Percentiles rank a stretch among this genome's conserved stretches.
Conservation (phyloP, 92 coral and sea anemone species). For the Phenganax subtilis region DNA sequence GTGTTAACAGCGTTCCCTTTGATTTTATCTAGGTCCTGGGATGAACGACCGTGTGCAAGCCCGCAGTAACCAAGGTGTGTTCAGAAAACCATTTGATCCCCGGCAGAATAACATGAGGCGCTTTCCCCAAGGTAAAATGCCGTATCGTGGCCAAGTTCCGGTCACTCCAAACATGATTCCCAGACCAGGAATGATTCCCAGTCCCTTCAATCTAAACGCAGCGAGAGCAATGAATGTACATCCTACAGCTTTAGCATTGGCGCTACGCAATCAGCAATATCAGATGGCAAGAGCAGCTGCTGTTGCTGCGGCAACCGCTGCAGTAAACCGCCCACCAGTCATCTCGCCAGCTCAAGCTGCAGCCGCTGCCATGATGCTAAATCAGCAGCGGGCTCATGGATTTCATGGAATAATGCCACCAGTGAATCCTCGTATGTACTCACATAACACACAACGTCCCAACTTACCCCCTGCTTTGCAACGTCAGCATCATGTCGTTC, state of each 20-base stretch:
- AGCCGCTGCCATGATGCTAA: constrained; percentile 34
- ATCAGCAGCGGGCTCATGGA: constrained; percentile 35
- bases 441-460: constrained; percentile 27
- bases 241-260: constrained; percentile 38
- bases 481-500: constrained; percentile 38
- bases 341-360: constrained; percentile 33
- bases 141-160: constrained; percentile 30
- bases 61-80: constrained; percentile 8
- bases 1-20: too few species aligned
- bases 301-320: constrained; percentile 37
- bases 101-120: constrained; percentile 35
- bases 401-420: constrained; percentile 31
- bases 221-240: constrained; percentile 36
- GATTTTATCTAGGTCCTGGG: too few species aligned
- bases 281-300: constrained; percentile 42
- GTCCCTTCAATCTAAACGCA: constrained; percentile 34
- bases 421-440: constrained; percentile 25
- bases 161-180: constrained; percentile 15
- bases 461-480: constrained; percentile 42
- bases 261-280: constrained; percentile 37
- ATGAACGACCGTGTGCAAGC: constrained; percentile 6
- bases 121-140: constrained; percentile 32
- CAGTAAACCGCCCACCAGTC: constrained; percentile 27
- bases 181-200: constrained; percentile 35
- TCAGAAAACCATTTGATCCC: constrained; percentile 27